Conservation (phyloP, 2,797 vertebrate species). For the Sebastes matsubarae region DNA sequence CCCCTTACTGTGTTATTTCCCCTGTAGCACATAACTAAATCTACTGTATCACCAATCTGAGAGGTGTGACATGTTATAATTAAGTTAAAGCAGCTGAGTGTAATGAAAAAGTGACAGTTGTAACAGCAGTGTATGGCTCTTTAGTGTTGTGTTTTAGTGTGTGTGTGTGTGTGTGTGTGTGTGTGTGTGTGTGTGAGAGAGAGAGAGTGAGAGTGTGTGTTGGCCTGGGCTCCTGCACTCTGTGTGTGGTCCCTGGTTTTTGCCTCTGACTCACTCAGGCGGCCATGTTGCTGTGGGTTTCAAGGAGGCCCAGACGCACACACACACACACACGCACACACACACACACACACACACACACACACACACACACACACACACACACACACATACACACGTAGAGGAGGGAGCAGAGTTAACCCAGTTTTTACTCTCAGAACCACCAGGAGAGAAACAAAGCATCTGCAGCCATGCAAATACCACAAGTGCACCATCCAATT, state of each 20-base stretch:
- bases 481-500: slow-evolving; percentile 49
- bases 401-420: slow-evolving; percentile 40
- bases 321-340: slow-evolving; percentile 10
- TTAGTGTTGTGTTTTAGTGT: slow-evolving; percentile 8
- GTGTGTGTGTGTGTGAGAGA: slow-evolving; percentile 2
- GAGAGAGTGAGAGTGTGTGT: slow-evolving; percentile 33
- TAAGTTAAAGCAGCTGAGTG: neutral
- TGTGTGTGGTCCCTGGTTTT: slow-evolving; percentile 14
- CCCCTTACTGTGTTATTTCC: neutral
- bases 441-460: slow-evolving; percentile 51
- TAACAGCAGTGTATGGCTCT: neutral
- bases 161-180: neutral
- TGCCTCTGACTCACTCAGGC: slow-evolving; percentile 12
- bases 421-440: slow-evolving; percentile 48
- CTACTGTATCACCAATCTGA: neutral
- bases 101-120: neutral
- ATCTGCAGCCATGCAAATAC: slow-evolving; percentile 47
- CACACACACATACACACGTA: slow-evolving; percentile 11
- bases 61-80: slow-evolving; percentile 5
- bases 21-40: neutral
- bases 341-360: neutral
- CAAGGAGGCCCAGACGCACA: slow-evolving; percentile 57
- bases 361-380: slow-evolving; percentile 12
- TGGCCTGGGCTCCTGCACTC: neutral
- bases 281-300: slow-evolving; percentile 17